These are phyloP conservation scores for Arnoldichthys spilopterus DNA, from an alignment of 2,797 vertebrate species.

Conservation along the genomic window DNA sequence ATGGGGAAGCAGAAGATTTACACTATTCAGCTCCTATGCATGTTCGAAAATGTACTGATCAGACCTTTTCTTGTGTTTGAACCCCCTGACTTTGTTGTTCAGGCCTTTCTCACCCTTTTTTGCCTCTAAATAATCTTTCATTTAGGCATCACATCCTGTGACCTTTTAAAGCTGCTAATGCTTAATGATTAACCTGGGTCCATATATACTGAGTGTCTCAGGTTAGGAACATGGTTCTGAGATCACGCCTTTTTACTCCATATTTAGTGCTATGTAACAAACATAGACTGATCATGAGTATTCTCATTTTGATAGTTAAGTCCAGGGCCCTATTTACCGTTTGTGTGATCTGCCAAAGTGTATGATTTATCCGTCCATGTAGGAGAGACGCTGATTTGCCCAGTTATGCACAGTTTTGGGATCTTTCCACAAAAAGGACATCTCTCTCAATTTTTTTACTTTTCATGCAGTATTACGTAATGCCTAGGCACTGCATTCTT, in stretches of 20 bases:
- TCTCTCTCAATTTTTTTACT: not conserved
- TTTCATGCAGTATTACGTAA: not conserved
- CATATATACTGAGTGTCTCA: not conserved
- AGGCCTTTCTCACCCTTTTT: not conserved
- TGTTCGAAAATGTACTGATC: no score
- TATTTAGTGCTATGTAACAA: not conserved
- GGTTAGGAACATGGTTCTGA: no score
- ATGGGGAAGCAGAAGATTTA: not conserved
- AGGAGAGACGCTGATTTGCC: not conserved
- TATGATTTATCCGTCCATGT: not conserved
- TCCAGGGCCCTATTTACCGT: no score
- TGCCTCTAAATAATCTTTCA: not conserved
- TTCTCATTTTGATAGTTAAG: not conserved
- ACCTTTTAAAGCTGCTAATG: not conserved
- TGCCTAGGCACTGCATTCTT: no score
- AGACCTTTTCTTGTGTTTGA: no score
- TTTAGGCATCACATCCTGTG: not conserved
- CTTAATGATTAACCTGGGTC: not conserved
- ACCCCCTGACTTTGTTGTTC: no score
- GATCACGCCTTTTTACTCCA: not conserved
- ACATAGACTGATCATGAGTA: not conserved
- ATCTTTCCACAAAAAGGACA: not conserved
- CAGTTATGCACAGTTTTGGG: not conserved
- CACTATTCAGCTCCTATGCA: not conserved
- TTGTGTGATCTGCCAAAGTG: no score